Evolutionary conservation across 2,888 invertebrate species (phyloP).

Genomic region (Ochropacha duplaris): DNA sequence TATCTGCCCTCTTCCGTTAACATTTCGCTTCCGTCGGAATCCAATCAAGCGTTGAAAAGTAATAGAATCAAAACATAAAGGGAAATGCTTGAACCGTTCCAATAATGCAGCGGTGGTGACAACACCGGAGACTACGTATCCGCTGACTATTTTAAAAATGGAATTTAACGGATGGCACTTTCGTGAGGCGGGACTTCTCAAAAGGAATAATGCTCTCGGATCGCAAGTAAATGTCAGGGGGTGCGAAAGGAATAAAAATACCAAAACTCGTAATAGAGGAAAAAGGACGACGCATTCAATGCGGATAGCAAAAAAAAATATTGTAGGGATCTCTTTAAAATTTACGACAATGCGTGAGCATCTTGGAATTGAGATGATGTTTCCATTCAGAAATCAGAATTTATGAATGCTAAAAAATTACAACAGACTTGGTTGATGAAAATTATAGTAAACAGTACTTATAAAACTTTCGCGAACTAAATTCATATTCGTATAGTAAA

Average conservation of each 20-base stretch:
- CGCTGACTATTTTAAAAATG: conserved; percentile 72
- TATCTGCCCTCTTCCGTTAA: conserved; percentile 64
- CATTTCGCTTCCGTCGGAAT: conserved; percentile 66
- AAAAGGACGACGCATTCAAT: conserved; percentile 44
- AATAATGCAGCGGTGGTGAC: conserved; percentile 61
- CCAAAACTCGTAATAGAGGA: conserved; percentile 33
- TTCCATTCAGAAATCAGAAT: not conserved
- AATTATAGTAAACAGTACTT: too few species aligned
- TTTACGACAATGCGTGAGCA: not conserved
- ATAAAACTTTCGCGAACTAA: too few species aligned
- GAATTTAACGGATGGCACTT: conserved; percentile 68
- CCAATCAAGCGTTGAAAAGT: conserved; percentile 64
- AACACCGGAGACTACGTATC: conserved; percentile 75
- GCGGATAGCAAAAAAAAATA: conserved; percentile 56
- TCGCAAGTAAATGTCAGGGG: conserved; percentile 68
- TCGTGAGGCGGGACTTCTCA: conserved; percentile 55
- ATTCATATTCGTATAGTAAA: too few species aligned
- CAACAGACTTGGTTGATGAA: not conserved
- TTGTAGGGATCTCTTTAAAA: conserved; percentile 31
- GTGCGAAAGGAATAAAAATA: conserved; percentile 61
- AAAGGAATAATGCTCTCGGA: conserved; percentile 55
- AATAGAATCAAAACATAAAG: conserved; percentile 50
- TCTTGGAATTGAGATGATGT: not conserved
- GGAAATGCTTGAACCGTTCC: conserved; percentile 52
- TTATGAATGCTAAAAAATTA: not conserved